A percentile compares a stretch with the other conserved stretches of the same genome.
phyloP scores from a whole-genome alignment of 2,888 invertebrate genomes.

The Agrochola circellaris region DNA sequence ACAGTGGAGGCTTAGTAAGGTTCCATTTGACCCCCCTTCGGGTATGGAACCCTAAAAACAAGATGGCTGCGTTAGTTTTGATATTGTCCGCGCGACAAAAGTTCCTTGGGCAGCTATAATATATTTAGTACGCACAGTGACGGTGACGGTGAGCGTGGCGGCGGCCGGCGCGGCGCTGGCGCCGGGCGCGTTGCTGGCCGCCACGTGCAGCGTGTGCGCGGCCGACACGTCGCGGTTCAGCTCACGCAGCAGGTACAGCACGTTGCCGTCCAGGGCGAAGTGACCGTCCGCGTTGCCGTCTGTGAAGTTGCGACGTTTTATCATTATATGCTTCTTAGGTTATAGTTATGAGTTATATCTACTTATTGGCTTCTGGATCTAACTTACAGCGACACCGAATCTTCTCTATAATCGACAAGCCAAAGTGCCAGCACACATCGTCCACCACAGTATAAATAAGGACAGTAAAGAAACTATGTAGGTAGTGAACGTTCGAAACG shows the following conservation, averaged over 20 bases:
- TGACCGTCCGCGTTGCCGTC: constrained; percentile 79
- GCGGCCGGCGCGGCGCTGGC: constrained; percentile 67
- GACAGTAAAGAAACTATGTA: too few relatives aligned
- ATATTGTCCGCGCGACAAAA: too few relatives aligned
- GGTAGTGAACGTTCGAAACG: too few relatives aligned
- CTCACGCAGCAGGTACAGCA: constrained; percentile 76
- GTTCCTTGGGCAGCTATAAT: background rate
- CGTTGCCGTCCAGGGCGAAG: constrained; percentile 77
- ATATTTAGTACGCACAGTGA: constrained; percentile 79
- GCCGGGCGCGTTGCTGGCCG: constrained; percentile 85
- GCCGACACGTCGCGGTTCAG: constrained; percentile 85
- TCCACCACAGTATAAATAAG: too few relatives aligned
- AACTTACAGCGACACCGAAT: too few relatives aligned
- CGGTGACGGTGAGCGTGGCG: constrained; percentile 82
- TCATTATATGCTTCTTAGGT: background rate
- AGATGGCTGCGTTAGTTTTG: too few relatives aligned
- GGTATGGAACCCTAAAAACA: too few relatives aligned
- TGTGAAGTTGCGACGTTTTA: constrained; percentile 49
- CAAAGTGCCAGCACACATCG: background rate
- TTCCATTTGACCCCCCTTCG: too few relatives aligned
- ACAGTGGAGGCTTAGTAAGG: too few relatives aligned
- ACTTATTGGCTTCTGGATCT: background rate
- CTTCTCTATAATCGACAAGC: background rate
- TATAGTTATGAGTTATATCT: background rate
- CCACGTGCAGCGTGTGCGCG: constrained; percentile 84